phyloP scores from a whole-genome alignment of 2,113 vertebrate species.

The Harpagus bidentatus region DNA sequence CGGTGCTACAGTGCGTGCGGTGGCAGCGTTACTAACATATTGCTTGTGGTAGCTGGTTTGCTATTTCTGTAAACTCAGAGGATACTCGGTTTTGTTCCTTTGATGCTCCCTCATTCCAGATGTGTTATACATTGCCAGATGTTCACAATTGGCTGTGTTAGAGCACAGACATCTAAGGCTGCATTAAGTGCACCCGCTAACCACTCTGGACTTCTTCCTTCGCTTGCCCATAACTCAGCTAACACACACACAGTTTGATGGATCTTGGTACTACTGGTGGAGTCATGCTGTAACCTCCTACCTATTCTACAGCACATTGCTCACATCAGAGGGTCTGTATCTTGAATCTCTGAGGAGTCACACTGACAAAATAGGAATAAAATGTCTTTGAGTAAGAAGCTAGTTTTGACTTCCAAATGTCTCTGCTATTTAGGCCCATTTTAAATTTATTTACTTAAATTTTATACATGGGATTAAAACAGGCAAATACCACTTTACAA shows the following conservation, averaged over 20 bases:
- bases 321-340: not conserved
- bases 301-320: not conserved
- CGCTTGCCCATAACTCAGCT: rapidly evolving
- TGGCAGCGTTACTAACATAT: not conserved
- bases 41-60: not conserved
- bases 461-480: not conserved
- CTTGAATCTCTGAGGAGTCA: not conserved
- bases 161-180: not conserved
- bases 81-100: not conserved
- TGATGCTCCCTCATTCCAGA: not conserved
- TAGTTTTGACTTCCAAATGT: not conserved
- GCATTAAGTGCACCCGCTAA: not conserved
- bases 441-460: not conserved
- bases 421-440: not conserved
- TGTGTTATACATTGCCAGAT: not conserved
- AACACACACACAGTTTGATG: not conserved
- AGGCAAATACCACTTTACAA: not conserved
- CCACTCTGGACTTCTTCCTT: not conserved
- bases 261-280: not conserved
- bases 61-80: not conserved
- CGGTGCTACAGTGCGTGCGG: rapidly evolving
- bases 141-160: not conserved
- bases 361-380: not conserved
- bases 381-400: not conserved
- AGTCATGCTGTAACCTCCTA: not conserved